Percentiles rank a stretch among this genome's conserved stretches.
Conservation (phyloP, 2,113 vertebrate genomes). For the Ageneiosus marmoratus region DNA sequence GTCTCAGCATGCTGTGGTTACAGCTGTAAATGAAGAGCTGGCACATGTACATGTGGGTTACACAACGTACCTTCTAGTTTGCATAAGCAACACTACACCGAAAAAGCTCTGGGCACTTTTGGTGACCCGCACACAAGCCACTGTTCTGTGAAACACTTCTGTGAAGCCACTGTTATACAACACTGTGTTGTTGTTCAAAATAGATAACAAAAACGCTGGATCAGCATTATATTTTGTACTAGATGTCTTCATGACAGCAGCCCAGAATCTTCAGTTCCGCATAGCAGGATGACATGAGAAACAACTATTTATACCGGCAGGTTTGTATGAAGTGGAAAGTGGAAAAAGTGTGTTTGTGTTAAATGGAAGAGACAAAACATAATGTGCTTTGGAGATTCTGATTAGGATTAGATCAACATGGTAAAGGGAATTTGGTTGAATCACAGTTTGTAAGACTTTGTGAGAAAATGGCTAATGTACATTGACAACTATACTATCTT, state of each 20-base stretch:
- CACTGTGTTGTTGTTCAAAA: not conserved
- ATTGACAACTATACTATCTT: not conserved
- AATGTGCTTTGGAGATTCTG: not conserved
- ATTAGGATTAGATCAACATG: not conserved
- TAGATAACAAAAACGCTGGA: not conserved
- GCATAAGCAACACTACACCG: not conserved
- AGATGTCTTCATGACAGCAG: not conserved
- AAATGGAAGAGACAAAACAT: not conserved
- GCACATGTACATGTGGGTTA: not conserved
- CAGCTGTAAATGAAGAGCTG: slow-evolving; percentile 1
- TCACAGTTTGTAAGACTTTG: not conserved
- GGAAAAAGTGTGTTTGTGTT: slow-evolving; percentile 23
- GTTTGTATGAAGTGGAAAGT: slow-evolving; percentile 18
- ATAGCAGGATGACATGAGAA: not conserved
- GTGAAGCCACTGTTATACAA: not conserved
- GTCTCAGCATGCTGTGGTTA: slow-evolving; percentile 26
- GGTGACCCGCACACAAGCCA: not conserved
- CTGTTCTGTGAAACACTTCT: not conserved
- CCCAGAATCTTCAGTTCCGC: not conserved
- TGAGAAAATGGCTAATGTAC: not conserved
- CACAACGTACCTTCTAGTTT: slow-evolving; percentile 9
- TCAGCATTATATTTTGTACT: not conserved
- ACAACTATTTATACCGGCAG: slow-evolving; percentile 9
- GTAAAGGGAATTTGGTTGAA: not conserved
- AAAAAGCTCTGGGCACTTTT: not conserved